Evolutionary conservation across 2,113 vertebrate species (phyloP), one percentile per base, ranked within the genome.

Genomic region (Xiphophorus couchianus): DNA sequence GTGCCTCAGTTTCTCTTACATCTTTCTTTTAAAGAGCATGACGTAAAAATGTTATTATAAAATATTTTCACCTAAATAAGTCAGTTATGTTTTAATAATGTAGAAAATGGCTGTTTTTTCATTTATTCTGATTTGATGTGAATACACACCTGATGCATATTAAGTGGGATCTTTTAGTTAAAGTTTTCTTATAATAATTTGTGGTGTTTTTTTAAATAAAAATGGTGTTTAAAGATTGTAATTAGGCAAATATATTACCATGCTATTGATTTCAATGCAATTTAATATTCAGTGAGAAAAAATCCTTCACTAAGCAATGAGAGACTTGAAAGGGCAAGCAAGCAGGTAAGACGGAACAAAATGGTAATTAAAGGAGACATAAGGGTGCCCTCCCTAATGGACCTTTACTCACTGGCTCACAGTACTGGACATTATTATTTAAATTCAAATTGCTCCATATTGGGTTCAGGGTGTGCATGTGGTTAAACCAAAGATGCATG

Each of bases 401-500:
- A 91, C 72, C 86, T 91, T 88, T 88, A 85, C 84, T 86, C 84
- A 77, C 71, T 72, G 64, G 83, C 60, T 66, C 81, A 89, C 83
- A 89, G 90, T 87, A 90, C 84, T 85, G 85, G 89, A 87, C 84
- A 76, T 80, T 78, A 77, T 80, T 89, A 87, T 92, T 91, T 92
- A 81, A 83, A 91, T 91, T 89, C 84, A 89, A 89, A 91, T 92
- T 22, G 75, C 70, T 65, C 75, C 66, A 75, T 85, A 85, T 78
- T 78, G 81, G 80, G 69, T 78, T 71, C 62, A 30, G 63, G 19
- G 65, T 74, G 63, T 73, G 75, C 81, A 72, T 84, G 77, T 63
- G 78, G 62, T 65, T 82, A 68, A 15, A 70, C 37, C 68, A 67
- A 33, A 66, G 73, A 62, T 76, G 78, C 66, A 19, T 0, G 66